These are phyloP conservation scores for Halcyon chelicuti DNA, from an alignment of 2,797 vertebrate genomes.

Conservation along the genomic window DNA sequence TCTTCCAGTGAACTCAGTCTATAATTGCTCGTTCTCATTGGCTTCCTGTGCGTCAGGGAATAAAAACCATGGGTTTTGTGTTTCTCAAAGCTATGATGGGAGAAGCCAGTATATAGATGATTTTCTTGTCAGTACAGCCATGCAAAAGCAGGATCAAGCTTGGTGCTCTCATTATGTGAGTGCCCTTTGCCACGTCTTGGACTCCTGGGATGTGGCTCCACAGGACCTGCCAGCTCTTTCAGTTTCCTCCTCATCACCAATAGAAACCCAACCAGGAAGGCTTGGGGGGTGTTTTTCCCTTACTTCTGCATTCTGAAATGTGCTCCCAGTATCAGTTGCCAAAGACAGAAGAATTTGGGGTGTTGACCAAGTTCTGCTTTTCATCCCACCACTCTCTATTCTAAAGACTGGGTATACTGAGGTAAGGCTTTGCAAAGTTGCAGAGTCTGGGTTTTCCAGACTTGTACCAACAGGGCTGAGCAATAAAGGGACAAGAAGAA, in stretches of 20 bases:
- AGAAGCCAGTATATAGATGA: not conserved
- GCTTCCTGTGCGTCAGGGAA: not conserved
- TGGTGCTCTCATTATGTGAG: not conserved
- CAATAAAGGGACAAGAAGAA: not conserved
- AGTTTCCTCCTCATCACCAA: not conserved
- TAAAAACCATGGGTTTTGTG: accelerated
- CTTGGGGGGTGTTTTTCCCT: not conserved
- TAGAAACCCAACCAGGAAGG: not conserved
- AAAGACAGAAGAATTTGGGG: not conserved
- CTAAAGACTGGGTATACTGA: not conserved
- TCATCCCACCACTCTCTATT: not conserved
- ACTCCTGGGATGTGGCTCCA: not conserved
- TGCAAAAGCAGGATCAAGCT: not conserved
- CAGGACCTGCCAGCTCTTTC: not conserved
- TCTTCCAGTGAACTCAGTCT: not conserved
- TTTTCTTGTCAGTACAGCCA: not conserved
- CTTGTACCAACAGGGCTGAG: not conserved
- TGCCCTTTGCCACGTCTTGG: not conserved
- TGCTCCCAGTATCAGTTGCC: not conserved
- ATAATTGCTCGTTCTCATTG: not conserved
- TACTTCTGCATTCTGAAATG: not conserved
- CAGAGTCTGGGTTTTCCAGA: not conserved
- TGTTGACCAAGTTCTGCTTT: not conserved
- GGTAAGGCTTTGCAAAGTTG: not conserved
- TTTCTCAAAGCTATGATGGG: accelerated